Evolutionary conservation across 2,797 vertebrate species (phyloP), one percentile per base, ranked within the genome.

Genomic region (Dermochelys coriacea): DNA sequence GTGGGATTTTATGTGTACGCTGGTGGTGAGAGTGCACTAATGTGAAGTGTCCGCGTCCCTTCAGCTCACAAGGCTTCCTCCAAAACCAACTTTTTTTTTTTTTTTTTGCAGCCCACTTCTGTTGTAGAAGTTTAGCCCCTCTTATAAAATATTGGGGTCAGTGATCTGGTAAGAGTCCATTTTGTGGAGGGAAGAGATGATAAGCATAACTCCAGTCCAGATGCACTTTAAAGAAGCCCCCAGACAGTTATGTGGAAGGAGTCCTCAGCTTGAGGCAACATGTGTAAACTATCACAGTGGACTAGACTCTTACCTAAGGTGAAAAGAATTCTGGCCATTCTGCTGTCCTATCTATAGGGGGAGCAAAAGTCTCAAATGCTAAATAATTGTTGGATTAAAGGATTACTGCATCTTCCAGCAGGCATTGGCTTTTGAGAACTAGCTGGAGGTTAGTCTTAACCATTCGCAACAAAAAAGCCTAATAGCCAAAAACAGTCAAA

Each of bases 1-100:
- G 97, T 97, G 96, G 97, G 97, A 95, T 97, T 97, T 97, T 97
- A 95, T 95, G 97, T 97, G 95, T 78, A 83, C 5, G 57, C 7
- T 14, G 34, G 85, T 93, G 93, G 51, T 87, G 27, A 61, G 57
- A 9, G 91, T 83, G 87, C 88, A 18, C 84, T 96, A 5, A 2
- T 64, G 89, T 95, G 21, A 49, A 1, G 12, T 85, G 91, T 88
- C 78, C 1, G 27, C 45, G 11, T 14, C 25, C 15, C 3, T 41
- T 52, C 34, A 50, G 64, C 23, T 50, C 3, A 2, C 2, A 21
- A 29, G 29, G 50, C 18, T 57, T 10, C 49, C 27, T 75, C 50
- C 27, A 79, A 41, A 41, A 12, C 64, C 49, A 34, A 2, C 16
- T 3, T 29, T 77, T 45, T 75, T 45, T 29, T 15, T 15, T 75